Evolutionary conservation across 2,888 invertebrate genomes (phyloP), one percentile per base, ranked within the genome.

Genomic region (Dinocampus coccinellae): DNA sequence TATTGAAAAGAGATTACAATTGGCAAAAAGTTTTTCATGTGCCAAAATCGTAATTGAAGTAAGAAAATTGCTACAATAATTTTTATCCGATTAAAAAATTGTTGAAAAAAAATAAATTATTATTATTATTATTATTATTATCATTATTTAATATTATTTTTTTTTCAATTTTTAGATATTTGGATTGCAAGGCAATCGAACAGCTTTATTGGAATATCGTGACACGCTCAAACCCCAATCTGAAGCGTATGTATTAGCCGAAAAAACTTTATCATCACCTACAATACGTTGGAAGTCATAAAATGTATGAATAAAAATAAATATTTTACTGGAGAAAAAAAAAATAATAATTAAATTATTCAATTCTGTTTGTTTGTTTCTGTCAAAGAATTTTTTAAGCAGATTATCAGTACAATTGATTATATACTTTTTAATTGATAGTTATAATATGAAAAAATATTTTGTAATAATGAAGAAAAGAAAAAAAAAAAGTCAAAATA

Each of bases 201-300:
- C 88, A 0, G 89, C 91, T 0, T 87, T 94, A 6, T 88, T 91
- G 3, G 90, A 90, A 76, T 93, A 93, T 80, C 92, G 91, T 83
- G 90, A 90, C 79, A 89, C 90, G 3, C 85, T 93, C 1, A 89
- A 89, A 64, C 90, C 91, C 0, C 91, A 92, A 75, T 91, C 92
- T 0, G 93, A 94, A 78, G 93, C 93, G 80, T 92, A 92, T 78
- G 92, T 93, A 78, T 90, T 93, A 72, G 93, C 93, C 47, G 94
- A 94, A 79, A 93, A 92, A 80, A 91, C 92, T 1, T 85, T 95
- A 0, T 90, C 91, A 79, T 83, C 82, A 63, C 82, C 84, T 9
- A 84, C 88, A 67, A 86, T 85, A 70, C 80, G 82, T 73, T 84
- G 85, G 86, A 84, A 81, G 74, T 72, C 71, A 24, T 72, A 33